phyloP scores from a whole-genome alignment of 2,113 vertebrate species.

The Ictidomys tridecemlineatus region DNA sequence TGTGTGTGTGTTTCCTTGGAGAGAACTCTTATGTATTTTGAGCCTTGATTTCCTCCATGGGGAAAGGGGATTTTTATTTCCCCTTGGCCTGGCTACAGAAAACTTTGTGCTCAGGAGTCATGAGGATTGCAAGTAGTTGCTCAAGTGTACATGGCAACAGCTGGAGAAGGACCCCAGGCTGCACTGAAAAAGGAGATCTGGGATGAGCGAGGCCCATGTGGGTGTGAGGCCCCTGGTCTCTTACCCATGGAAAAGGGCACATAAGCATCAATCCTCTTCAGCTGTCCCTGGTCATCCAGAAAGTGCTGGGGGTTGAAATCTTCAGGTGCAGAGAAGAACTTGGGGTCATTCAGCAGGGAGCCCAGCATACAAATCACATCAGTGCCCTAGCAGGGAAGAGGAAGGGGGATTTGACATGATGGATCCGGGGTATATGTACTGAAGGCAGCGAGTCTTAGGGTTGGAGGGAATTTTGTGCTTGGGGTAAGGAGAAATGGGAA shows the following conservation, averaged over 20 bases:
- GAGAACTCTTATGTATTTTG: background rate
- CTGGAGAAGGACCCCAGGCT: background rate
- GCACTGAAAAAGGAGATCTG: background rate
- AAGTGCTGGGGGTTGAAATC: conserved; percentile 84
- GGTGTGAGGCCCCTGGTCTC: background rate
- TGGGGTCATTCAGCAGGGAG: conserved; percentile 76
- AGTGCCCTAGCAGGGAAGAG: conserved; percentile 33
- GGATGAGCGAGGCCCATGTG: background rate
- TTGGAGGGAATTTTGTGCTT: background rate
- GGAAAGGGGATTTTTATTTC: background rate
- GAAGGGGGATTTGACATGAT: background rate
- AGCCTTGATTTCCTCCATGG: background rate
- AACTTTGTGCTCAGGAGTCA: background rate
- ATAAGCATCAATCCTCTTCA: conserved; percentile 83
- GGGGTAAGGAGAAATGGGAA: background rate
- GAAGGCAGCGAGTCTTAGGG: background rate
- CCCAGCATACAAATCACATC: conserved; percentile 80
- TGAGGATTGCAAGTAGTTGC: background rate
- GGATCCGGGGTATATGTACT: too few species aligned
- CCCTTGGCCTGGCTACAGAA: background rate
- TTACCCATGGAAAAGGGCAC: conserved; percentile 85
- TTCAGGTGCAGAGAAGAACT: conserved; percentile 73
- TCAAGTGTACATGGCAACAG: background rate
- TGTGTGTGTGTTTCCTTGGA: background rate
- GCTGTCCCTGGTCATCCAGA: conserved; percentile 81